These are phyloP conservation scores for Archocentrus centrarchus DNA, from an alignment of 2,113 vertebrate species.

Conservation along the genomic window DNA sequence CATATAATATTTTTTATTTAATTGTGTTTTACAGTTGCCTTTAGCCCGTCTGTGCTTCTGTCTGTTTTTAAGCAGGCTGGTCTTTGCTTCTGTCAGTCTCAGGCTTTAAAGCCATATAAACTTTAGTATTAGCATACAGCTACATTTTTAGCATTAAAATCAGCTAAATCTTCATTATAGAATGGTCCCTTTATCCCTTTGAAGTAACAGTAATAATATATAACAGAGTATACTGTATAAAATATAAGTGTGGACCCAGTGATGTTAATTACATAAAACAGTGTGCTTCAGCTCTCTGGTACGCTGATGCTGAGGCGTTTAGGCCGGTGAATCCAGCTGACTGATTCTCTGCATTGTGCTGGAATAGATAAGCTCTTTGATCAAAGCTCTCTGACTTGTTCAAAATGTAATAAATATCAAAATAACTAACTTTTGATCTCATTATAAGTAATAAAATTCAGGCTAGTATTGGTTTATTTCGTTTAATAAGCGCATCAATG, in stretches of 20 bases:
- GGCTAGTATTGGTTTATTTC: background rate
- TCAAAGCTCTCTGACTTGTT: background rate
- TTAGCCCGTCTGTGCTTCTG: background rate
- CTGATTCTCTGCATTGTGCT: background rate
- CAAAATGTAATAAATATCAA: background rate
- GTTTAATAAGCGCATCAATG: background rate
- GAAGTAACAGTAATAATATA: background rate
- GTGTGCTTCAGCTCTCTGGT: background rate
- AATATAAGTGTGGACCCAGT: background rate
- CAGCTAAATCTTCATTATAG: background rate
- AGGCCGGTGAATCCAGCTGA: background rate
- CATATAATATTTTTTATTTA: background rate
- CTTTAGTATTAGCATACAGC: background rate
- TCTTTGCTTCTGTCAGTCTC: background rate
- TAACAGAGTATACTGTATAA: too few relatives aligned
- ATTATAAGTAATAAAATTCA: background rate
- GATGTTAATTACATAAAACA: background rate
- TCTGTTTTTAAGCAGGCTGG: background rate
- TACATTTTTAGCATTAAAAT: background rate
- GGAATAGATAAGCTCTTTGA: background rate
- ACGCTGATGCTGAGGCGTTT: fast-evolving
- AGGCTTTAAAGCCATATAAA: background rate
- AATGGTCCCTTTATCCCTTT: background rate
- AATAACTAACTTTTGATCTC: background rate
- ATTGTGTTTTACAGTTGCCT: background rate